Evolutionary conservation across 2,113 vertebrate genomes (phyloP), one percentile per base, ranked within the genome.

Genomic region (Cololabis saira): DNA sequence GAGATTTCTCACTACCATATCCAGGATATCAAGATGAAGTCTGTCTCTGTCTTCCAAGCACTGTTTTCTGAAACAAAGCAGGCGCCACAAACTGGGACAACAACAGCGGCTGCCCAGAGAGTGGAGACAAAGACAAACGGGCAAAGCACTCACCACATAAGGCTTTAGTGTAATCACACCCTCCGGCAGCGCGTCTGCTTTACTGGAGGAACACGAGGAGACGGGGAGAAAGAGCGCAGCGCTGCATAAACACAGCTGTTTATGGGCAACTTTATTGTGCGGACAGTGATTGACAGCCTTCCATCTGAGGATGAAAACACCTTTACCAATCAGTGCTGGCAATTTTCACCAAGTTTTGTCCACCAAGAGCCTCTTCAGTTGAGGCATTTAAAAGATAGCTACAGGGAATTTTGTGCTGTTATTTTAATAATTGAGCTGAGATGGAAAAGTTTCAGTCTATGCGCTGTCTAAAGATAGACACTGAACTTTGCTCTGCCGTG

Each of bases 391-490:
- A 52, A 56, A 54, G 66, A 56, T 52, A 73, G 17, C 78, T 42
- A 24, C 58, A 37, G 52, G 40, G 76, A 67, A 79, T 76, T 19
- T 47, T 52, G 21, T 54, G 56, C 63, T 64, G 61, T 80, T 77
- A 71, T 84, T 83, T 85, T 83, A 79, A 83, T 77, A 56, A 86
- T 65, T 77, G 66, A 84, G 67, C 63, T 14, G 56, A 65, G 69
- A 82, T 69, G 78, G 71, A 81, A 76, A 82, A 66, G 75, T 76
- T 72, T 66, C n/a, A 33, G 65, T n/a, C 21, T 62, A n/a, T 59
- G 56, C 33, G 54, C 67, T 6, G 56, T 74, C 88, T 90, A 89
- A 90, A 89, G 85, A 91, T 89, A 89, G 87, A 64, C 18, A 1
- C 45, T 41, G 67, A 53, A 74, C 69, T 82, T 67, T 56, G 76